A percentile compares a stretch with the other conserved stretches of the same genome.
phyloP scores from a whole-genome alignment of 2,113 vertebrate species.

The Isurus oxyrinchus region DNA sequence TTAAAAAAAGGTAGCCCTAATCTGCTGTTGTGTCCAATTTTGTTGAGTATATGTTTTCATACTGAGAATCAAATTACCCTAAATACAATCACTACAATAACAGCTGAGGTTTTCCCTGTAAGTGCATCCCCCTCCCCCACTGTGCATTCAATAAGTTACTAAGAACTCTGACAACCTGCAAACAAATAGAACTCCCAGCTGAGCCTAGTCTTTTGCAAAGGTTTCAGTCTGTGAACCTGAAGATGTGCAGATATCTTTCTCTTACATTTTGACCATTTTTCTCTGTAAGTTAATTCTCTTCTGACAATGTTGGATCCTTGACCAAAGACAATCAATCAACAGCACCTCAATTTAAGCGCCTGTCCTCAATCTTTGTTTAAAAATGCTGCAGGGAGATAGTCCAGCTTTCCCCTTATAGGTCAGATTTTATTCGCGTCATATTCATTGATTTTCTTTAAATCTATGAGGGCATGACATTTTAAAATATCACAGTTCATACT shows the following conservation, averaged over 20 bases:
- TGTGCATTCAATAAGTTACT: not conserved
- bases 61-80: not conserved
- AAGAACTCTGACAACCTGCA: not conserved
- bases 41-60: not conserved
- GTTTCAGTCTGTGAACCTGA: not conserved
- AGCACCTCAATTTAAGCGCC: not conserved
- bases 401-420: constrained; percentile 8
- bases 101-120: not conserved
- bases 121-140: not conserved
- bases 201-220: not conserved
- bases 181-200: not conserved
- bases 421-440: constrained; percentile 20
- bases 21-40: not conserved
- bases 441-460: constrained; percentile 30
- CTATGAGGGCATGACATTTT: constrained; percentile 25
- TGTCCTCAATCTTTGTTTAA: not conserved
- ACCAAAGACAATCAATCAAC: not conserved
- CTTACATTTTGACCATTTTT: not conserved
- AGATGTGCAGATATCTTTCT: not conserved
- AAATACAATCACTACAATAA: not conserved
- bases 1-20: not conserved
- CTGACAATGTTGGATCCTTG: not conserved
- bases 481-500: constrained; percentile 12
- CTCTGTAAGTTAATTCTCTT: not conserved
- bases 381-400: not conserved